Evolutionary conservation across 1,140 invertebrate genomes (phyloP), one percentile per base, ranked within the genome.

Genomic region (Ceratina australensis): DNA sequence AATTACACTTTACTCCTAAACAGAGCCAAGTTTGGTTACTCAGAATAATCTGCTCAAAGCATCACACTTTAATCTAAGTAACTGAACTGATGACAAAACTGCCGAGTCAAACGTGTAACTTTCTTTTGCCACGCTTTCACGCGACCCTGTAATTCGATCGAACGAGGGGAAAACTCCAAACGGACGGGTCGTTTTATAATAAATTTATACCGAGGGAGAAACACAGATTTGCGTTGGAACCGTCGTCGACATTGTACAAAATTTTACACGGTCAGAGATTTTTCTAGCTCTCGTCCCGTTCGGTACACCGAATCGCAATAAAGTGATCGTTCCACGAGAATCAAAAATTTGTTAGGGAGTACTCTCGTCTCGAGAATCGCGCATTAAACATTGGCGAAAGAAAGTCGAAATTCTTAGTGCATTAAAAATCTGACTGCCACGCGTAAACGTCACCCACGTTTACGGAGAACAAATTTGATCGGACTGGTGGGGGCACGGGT

Each of bases 21-120:
- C 79, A 87, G n/a, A n/a, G 67, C 74, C 80, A 85, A 76, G 85
- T 88, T 89, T 89, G 84, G 87, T 88, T 89, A 88, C 85, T 89
- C 85, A 83, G 88, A 87, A 56, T 72, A 67, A 76, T 67, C 69
- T 72, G 73, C 82, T 81, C 80, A 83, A 80, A 56, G 73, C 77
- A 79, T 81, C 28, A 74, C 54, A 64, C 59, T 80, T 83, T 71
- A 47, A 78, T 86, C 84, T 85, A 83, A 88, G 85, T 88, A 87
- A 88, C 86, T 88, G 79, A 86, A 87, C 75, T 87, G 83, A 80
- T 80, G 78, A 78, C n/a, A 78, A 86, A 88, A 88, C 88, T 89
- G 85, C 88, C 88, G 87, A 84, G 66, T 82, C 69, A 80, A 42
- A 82, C 86, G 61, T 81, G 78, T 71, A 86, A 86, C 79, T 86